Conservation (phyloP, 2,888 invertebrate genomes). For the Lepetodrilus schrolli region DNA sequence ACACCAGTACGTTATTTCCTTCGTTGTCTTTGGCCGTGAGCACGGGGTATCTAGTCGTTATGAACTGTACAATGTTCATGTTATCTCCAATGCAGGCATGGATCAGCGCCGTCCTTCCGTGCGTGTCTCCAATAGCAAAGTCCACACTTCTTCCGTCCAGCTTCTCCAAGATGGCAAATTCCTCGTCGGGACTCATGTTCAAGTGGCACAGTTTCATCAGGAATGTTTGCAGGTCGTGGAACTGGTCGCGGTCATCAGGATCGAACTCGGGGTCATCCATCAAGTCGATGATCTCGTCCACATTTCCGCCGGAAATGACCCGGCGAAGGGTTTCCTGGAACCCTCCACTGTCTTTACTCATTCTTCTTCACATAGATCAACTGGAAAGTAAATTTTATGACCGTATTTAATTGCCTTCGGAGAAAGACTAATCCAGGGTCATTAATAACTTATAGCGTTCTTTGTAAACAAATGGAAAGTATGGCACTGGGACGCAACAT, state of each 20-base stretch:
- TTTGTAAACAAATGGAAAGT: no score
- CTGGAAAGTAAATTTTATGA: no score
- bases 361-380: no score
- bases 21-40: constrained; percentile 51
- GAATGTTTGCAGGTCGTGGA: constrained; percentile 59
- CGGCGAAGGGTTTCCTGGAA: no score
- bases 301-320: no score
- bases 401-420: no score
- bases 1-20: constrained; percentile 59
- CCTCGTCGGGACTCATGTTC: constrained; percentile 38
- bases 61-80: constrained; percentile 46
- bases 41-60: constrained; percentile 46
- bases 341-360: no score
- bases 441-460: no score
- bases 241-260: constrained; percentile 56
- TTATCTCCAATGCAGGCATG: constrained; percentile 62
- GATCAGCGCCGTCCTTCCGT: constrained; percentile 60
- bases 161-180: constrained; percentile 43
- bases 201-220: constrained; percentile 62
- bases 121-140: constrained; percentile 56
- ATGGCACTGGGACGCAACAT: no score
- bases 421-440: no score
- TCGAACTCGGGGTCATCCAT: constrained; percentile 49
- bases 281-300: constrained; percentile 38
- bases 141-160: constrained; percentile 49